Percentiles rank a stretch among this genome's conserved stretches.
phyloP scores from a whole-genome alignment of 2,113 vertebrate genomes.

The Egretta garzetta region DNA sequence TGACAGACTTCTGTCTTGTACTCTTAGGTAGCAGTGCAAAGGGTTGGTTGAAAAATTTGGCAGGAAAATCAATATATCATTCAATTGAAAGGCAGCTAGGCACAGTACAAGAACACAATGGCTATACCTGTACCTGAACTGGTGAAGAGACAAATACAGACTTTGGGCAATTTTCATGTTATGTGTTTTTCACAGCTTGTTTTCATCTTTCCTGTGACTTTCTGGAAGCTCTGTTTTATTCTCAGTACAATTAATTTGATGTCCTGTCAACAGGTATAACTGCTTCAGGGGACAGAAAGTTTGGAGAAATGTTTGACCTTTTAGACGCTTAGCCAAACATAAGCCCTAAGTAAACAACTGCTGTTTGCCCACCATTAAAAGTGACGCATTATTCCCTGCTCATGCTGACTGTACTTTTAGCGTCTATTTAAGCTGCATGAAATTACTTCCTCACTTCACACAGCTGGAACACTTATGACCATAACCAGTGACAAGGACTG shows the following conservation, averaged over 20 bases:
- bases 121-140: background rate
- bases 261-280: background rate
- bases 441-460: conserved; percentile 9
- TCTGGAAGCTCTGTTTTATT: background rate
- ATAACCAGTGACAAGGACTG: background rate
- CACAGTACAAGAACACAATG: background rate
- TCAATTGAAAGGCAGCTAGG: background rate
- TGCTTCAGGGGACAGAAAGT: background rate
- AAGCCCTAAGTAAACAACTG: background rate
- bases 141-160: background rate
- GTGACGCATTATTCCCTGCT: background rate
- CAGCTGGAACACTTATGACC: background rate
- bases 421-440: background rate
- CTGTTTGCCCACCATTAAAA: background rate
- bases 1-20: background rate
- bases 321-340: background rate
- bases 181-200: background rate
- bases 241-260: background rate
- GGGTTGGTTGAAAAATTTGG: background rate
- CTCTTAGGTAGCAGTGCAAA: background rate
- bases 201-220: background rate
- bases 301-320: conserved; percentile 2
- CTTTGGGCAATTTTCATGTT: background rate
- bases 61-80: background rate
- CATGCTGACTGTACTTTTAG: background rate